Conservation (phyloP, 2,797 vertebrate species). For the Sciurus vulgaris region DNA sequence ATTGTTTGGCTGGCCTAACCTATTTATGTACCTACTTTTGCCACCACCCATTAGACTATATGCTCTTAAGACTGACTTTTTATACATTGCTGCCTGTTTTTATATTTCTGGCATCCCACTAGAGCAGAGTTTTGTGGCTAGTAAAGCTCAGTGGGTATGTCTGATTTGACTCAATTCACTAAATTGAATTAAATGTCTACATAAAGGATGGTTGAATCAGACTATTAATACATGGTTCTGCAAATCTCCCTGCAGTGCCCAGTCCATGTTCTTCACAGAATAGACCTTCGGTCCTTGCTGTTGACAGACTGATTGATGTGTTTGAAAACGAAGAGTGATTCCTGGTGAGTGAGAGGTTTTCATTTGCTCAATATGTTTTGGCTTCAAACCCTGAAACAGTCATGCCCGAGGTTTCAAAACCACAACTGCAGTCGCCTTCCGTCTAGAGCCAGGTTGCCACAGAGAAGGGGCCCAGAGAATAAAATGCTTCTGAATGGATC, state of each 20-base stretch:
- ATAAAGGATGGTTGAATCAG: conserved; percentile 67
- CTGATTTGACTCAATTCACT: conserved; percentile 70
- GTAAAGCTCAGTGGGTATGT: conserved; percentile 71
- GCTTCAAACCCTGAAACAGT: conserved; percentile 78
- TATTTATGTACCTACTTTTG: neutral
- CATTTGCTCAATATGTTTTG: conserved; percentile 80
- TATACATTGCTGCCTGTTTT: neutral
- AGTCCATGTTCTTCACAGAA: conserved; percentile 39
- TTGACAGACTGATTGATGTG: conserved; percentile 81
- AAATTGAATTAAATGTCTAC: conserved; percentile 68
- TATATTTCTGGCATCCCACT: neutral
- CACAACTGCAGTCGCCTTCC: conserved; percentile 70
- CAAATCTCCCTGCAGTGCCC: conserved; percentile 58
- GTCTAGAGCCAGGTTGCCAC: conserved; percentile 85
- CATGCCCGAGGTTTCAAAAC: conserved; percentile 75
- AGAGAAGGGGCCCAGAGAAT: conserved; percentile 86
- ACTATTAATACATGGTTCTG: conserved; percentile 60
- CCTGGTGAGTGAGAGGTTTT: conserved; percentile 78
- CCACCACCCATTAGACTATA: neutral
- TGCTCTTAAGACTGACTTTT: conserved; percentile 49
- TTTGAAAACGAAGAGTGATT: conserved; percentile 72
- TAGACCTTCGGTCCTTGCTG: conserved; percentile 60
- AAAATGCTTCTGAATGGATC: conserved; percentile 85
- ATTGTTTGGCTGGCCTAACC: neutral
- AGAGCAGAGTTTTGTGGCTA: conserved; percentile 55